Evolutionary conservation across 1,140 invertebrate genomes (phyloP).

Genomic region (Chrysopa pallens): DNA sequence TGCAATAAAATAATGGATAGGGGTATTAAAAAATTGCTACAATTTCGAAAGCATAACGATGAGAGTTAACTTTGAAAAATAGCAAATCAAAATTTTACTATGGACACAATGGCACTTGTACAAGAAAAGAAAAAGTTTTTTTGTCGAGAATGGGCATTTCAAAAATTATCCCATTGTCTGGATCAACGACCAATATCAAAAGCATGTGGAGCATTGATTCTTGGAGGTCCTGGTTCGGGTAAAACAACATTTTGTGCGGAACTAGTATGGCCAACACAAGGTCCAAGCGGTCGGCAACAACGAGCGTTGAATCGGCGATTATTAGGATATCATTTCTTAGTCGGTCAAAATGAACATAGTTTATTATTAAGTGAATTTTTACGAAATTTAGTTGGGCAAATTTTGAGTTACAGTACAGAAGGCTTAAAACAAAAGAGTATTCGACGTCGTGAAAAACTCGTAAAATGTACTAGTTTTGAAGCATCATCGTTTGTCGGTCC

Average conservation of each 20-base stretch:
- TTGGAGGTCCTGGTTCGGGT: slow-evolving; percentile 77
- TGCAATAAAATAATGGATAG: too few species aligned
- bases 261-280: slow-evolving; percentile 50
- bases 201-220: slow-evolving; percentile 62
- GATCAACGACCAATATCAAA: slow-evolving; percentile 62
- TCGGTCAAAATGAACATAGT: slow-evolving; percentile 39
- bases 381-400: slow-evolving; percentile 62
- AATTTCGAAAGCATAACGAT: too few species aligned
- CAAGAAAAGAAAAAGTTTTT: slow-evolving; percentile 47
- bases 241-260: slow-evolving; percentile 73
- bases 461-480: background rate
- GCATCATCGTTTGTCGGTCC: slow-evolving; percentile 4
- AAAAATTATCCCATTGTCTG: slow-evolving; percentile 79
- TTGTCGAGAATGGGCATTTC: slow-evolving; percentile 87
- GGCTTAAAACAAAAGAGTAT: slow-evolving; percentile 19
- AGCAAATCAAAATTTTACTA: too few species aligned
- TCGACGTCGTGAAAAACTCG: slow-evolving; percentile 4
- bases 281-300: slow-evolving; percentile 44
- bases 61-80: too few species aligned
- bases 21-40: too few species aligned
- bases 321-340: slow-evolving; percentile 67
- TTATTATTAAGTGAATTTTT: slow-evolving; percentile 72
- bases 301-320: slow-evolving; percentile 53
- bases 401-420: slow-evolving; percentile 40
- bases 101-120: background rate